Evolutionary conservation across 2,797 vertebrate species (phyloP), one percentile per base, ranked within the genome.

Genomic region (Dromococcyx pavoninus): DNA sequence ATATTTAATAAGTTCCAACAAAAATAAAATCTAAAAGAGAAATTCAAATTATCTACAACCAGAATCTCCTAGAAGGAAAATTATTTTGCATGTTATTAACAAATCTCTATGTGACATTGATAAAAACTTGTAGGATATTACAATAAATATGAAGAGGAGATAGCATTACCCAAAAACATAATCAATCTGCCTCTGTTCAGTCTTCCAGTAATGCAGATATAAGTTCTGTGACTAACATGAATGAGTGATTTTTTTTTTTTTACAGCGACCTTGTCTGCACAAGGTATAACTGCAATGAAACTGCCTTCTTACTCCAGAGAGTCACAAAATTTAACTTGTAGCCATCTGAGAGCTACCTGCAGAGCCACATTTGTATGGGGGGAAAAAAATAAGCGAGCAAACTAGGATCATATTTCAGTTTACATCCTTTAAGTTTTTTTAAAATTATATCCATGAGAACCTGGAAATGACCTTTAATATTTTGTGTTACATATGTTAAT

Each of bases 231-330:
- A 72, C 80, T 95, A 96, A 88, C 79, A 73, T 50, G 86, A 91
- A 71, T 53, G 64, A 92, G 44, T 85, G 89, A 73, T 73, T 54
- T 89, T 96, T 96, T 96, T 73, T 54, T 89, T 96, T 96, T 96
- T 95, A 91, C 48, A 91, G 37, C 35, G 35, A 53, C 35, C 16
- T 16, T 78, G 56, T 77, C 78, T 95, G 70, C 53, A 33, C 28
- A 86, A 69, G 33, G 54, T 64, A 89, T 66, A 95, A 74, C 66
- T 79, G 62, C 93, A 91, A 88, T 62, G 57, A 95, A 95, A 95
- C 90, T 91, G 70, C 57, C 64, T 88, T 93, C 69, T 94, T 94
- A 70, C 62, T 88, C 75, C 83, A 48, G 77, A 95, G 83, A 91
- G 60, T 88, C 69, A 95, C 69, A 91, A 92, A 84, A 91, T 95